A percentile compares a stretch with the other conserved stretches of the same genome.
Evolutionary conservation across 2,888 invertebrate species (phyloP).

Genomic region (Oscheius sp.): DNA sequence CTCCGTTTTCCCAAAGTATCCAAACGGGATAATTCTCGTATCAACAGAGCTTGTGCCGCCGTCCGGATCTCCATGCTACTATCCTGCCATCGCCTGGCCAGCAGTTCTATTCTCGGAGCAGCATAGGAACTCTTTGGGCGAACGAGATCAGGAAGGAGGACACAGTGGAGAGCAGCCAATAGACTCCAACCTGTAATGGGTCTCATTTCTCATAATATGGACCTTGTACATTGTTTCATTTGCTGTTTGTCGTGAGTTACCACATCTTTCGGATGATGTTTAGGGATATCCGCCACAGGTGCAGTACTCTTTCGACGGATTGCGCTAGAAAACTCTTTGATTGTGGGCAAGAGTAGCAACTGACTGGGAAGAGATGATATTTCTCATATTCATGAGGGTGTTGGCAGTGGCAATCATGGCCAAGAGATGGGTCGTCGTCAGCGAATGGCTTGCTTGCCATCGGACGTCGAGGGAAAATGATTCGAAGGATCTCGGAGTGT

Average conservation of each 20-base stretch:
- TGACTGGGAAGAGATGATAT: slow-evolving; percentile 79
- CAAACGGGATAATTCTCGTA: slow-evolving; percentile 90
- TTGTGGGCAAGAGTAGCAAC: not conserved
- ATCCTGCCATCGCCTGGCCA: slow-evolving; percentile 96
- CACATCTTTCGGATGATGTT: slow-evolving; percentile 56
- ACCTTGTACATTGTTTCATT: slow-evolving; percentile 58
- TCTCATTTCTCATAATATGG: too few species aligned
- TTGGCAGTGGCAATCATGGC: slow-evolving; percentile 94
- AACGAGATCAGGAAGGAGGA: slow-evolving; percentile 92
- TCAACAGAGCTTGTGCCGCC: slow-evolving; percentile 92
- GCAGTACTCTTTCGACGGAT: slow-evolving; percentile 16
- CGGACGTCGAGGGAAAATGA: slow-evolving; percentile 77
- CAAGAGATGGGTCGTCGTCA: slow-evolving; percentile 94
- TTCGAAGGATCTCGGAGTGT: slow-evolving; percentile 50
- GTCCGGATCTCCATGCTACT: slow-evolving; percentile 94
- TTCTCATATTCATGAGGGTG: slow-evolving; percentile 97
- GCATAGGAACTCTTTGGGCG: slow-evolving; percentile 81
- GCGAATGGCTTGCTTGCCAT: slow-evolving; percentile 93
- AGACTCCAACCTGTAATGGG: slow-evolving; percentile 89
- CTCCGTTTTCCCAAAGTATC: slow-evolving; percentile 90
- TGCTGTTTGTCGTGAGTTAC: slow-evolving; percentile 56
- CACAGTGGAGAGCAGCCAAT: slow-evolving; percentile 93
- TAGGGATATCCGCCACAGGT: slow-evolving; percentile 31
- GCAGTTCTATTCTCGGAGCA: slow-evolving; percentile 95
- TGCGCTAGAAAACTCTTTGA: slow-evolving; percentile 1